These are phyloP conservation scores for Calephelis virginiensis DNA, from an alignment of 1,140 invertebrate genomes.

Conservation along the genomic window DNA sequence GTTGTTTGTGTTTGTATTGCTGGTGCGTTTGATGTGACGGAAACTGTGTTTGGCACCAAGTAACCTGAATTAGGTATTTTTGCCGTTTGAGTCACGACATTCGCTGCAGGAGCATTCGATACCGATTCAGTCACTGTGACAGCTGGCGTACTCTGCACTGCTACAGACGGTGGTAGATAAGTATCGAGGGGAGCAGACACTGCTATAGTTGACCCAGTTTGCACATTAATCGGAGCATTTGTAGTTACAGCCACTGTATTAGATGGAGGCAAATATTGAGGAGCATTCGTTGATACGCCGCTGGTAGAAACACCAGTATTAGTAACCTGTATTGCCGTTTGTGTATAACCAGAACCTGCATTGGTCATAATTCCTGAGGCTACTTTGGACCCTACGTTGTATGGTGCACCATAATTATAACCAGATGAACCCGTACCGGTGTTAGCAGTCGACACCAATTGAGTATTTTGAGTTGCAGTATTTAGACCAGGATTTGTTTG, in stretches of 20 bases:
- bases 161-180: constrained; percentile 13
- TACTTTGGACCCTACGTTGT: background rate
- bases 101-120: constrained; percentile 4
- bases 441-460: constrained; percentile 4
- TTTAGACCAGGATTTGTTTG: background rate
- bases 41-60: constrained; percentile 17
- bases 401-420: constrained; percentile 29
- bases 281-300: constrained; percentile 45
- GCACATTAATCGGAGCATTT: constrained; percentile 28
- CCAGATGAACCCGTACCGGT: constrained; percentile 23
- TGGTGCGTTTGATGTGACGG: constrained; percentile 6
- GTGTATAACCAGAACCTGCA: constrained; percentile 1
- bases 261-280: constrained; percentile 51
- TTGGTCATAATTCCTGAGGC: background rate
- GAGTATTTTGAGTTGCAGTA: constrained; percentile 11
- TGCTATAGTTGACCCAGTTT: constrained; percentile 17
- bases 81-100: background rate
- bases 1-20: constrained; percentile 3
- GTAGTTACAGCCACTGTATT: constrained; percentile 16
- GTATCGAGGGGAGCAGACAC: background rate
- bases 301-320: constrained; percentile 5
- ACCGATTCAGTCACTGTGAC: constrained; percentile 23
- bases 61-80: constrained; percentile 24
- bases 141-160: constrained; percentile 14
- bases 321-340: constrained; percentile 6